Percentiles rank a stretch among this genome's conserved stretches.
These are phyloP conservation scores for Diceros bicornis DNA, from an alignment of 2,797 vertebrate genomes.

Conservation along the genomic window DNA sequence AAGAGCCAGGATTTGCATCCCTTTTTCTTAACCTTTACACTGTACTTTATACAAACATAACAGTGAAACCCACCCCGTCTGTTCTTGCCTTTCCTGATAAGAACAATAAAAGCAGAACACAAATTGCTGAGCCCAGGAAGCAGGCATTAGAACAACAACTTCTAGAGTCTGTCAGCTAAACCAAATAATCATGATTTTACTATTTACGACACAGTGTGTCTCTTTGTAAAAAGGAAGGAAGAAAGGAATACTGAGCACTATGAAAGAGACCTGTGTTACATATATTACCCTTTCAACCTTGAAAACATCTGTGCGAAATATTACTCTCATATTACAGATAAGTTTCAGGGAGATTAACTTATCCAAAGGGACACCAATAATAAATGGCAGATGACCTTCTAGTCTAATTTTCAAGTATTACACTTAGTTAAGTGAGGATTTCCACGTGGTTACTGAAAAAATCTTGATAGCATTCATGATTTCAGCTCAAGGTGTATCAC, in stretches of 20 bases:
- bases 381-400: slow-evolving; percentile 6
- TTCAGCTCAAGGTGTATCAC: not conserved
- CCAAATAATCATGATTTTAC: not conserved
- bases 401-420: slow-evolving; percentile 35
- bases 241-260: not conserved
- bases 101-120: slow-evolving; percentile 28
- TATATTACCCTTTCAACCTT: not conserved
- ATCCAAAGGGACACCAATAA: slow-evolving; percentile 25
- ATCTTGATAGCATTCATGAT: slow-evolving; percentile 24
- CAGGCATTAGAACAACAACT: not conserved
- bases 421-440: slow-evolving; percentile 40
- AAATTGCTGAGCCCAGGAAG: not conserved
- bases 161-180: slow-evolving; percentile 35
- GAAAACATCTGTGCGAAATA: slow-evolving; percentile 32
- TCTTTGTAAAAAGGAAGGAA: slow-evolving; percentile 35
- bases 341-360: slow-evolving; percentile 37
- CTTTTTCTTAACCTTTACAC: slow-evolving; percentile 16
- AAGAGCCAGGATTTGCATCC: not conserved
- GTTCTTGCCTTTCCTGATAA: slow-evolving; percentile 26
- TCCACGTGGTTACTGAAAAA: slow-evolving; percentile 1
- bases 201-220: not conserved
- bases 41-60: slow-evolving; percentile 5
- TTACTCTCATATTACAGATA: slow-evolving; percentile 11
- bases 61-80: not conserved
- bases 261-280: slow-evolving; percentile 24